Evolutionary conservation across 2,888 invertebrate genomes (phyloP), one percentile per base, ranked within the genome.

Genomic region (Cephus pulcher): DNA sequence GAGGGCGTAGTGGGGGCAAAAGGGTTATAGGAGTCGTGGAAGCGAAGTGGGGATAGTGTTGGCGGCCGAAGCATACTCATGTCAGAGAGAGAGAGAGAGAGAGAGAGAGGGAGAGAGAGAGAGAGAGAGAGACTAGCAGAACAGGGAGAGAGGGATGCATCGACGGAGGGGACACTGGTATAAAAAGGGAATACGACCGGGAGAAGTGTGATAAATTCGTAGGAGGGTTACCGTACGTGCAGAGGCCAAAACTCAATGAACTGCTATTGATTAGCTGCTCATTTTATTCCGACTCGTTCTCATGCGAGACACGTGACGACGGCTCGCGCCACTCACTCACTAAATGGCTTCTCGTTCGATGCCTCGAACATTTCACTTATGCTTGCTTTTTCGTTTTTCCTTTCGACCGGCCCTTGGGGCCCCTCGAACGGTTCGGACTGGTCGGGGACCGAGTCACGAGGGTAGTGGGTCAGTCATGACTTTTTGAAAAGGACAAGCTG

Each of bases 161-260:
- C 75, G 76, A 70, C 23, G 69, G 40, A 74, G 78, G 68, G 73
- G 75, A 40, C 15, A 40, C 15, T 15, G 40, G 40, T 56, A 56
- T 56, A 56, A 15, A 56, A 56, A 56, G 56, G 56, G 56, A 40
- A 77, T 73, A 40, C 74, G 78, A 76, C 68, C 74, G 30, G 40
- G 75, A 56, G 73, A 76, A 75, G 76, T 74, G 76, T 74, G 78
- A 80, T 76, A 76, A 79, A 69, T 75, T 79, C 76, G 76, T 78
- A 68, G 73, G 76, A 69, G 71, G 70, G 32, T 75, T 75, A 74
- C 74, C 81, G 84, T 82, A 83, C 83, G 84, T 85, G 85, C 83
- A 82, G 84, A 86, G 83, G 81, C 87, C 86, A 84, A 89, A 89
- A 90, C 88, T 89, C 89, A 89, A 90, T 88, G 89, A 89, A 89